phyloP scores from a whole-genome alignment of 2,888 invertebrate species.

The Acleris cristana region DNA sequence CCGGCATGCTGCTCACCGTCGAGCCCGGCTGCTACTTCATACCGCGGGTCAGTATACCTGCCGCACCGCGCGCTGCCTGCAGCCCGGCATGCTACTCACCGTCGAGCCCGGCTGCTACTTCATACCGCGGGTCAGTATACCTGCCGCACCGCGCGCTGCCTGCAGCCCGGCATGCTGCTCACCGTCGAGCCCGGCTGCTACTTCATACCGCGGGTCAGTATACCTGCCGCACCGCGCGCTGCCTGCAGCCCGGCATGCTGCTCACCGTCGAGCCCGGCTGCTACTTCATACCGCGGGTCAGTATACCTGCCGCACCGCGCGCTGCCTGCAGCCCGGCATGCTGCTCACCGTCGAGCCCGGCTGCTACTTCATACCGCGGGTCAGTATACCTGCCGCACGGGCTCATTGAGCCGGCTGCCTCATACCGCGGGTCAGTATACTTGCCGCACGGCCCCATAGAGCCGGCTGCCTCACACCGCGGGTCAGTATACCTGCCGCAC shows the following conservation, averaged over 20 bases:
- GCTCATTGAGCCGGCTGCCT: conserved; percentile 99
- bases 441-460: conserved; percentile 96
- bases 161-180: conserved; percentile 93
- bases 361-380: conserved; percentile 95
- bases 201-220: conserved; percentile 91
- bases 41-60: conserved; percentile 58
- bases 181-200: conserved; percentile 99
- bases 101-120: conserved; percentile 99
- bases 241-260: conserved; percentile 89
- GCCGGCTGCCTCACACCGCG: conserved; percentile 96
- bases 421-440: conserved; percentile 87
- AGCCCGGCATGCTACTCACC: conserved; percentile 95
- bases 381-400: conserved; percentile 87
- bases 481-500: conserved; percentile 63
- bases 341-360: conserved; percentile 98
- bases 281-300: conserved; percentile 94
- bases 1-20: conserved; percentile 96
- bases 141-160: conserved; percentile 80
- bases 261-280: conserved; percentile 98
- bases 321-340: conserved; percentile 91
- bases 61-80: conserved; percentile 90
- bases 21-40: conserved; percentile 99
- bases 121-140: conserved; percentile 87
- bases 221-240: conserved; percentile 57
- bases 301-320: conserved; percentile 87